phyloP scores from a whole-genome alignment of 2,888 invertebrate genomes.

The Scaptomyza parva region DNA sequence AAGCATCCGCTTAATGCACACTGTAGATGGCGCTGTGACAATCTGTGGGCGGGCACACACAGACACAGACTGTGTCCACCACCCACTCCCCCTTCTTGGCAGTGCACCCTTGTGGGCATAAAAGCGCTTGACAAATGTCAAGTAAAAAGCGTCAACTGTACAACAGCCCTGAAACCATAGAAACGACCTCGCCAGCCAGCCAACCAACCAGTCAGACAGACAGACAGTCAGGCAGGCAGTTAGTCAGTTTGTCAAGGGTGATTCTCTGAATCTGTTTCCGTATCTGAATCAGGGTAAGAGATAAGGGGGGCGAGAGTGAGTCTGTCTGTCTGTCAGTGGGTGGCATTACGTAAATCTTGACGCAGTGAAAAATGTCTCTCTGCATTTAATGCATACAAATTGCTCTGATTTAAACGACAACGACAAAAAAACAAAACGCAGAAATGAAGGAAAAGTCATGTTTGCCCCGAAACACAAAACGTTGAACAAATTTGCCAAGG shows the following conservation, averaged over 20 bases:
- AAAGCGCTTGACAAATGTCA: constrained; percentile 70
- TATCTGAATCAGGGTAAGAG: constrained; percentile 11
- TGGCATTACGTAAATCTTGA: constrained; percentile 68
- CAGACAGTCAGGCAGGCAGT: constrained; percentile 10
- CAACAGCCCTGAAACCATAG: constrained; percentile 38
- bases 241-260: constrained; percentile 46
- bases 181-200: constrained; percentile 55
- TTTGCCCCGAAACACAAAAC: constrained; percentile 33
- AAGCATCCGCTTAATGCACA: constrained; percentile 56
- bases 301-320: neutral
- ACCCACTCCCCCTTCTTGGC: neutral
- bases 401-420: constrained; percentile 72
- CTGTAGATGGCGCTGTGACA: constrained; percentile 27
- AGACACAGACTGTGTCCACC: constrained; percentile 16
- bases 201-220: constrained; percentile 7
- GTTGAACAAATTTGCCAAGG: constrained; percentile 59
- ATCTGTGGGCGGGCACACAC: constrained; percentile 41
- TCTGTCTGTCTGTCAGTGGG: constrained; percentile 42
- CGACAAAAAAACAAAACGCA: constrained; percentile 11
- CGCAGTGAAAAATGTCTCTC: constrained; percentile 61
- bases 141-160: constrained; percentile 71
- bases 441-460: constrained; percentile 6
- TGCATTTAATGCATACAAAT: constrained; percentile 81
- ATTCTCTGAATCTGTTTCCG: constrained; percentile 39
- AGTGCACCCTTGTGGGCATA: constrained; percentile 24